phyloP scores from a whole-genome alignment of 1,140 invertebrate species.

The Rhyacophila brunnea region DNA sequence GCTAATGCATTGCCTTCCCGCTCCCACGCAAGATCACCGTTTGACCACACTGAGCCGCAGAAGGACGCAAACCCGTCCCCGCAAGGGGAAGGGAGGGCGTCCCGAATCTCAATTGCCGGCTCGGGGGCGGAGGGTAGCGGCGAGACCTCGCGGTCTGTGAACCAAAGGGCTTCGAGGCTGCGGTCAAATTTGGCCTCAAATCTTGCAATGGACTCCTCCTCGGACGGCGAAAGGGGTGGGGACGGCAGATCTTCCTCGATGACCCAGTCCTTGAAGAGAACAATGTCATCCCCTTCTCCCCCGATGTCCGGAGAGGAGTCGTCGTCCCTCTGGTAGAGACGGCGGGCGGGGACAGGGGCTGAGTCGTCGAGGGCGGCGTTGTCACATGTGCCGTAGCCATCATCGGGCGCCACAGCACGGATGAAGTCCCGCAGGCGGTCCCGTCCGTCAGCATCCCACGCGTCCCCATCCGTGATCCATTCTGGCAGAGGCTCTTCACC shows the following conservation, averaged over 20 bases:
- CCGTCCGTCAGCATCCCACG: slow-evolving; percentile 53
- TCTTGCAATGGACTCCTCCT: slow-evolving; percentile 59
- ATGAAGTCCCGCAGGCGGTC: slow-evolving; percentile 53
- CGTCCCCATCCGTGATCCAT: slow-evolving; percentile 52
- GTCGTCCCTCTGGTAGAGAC: slow-evolving; percentile 46
- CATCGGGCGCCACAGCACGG: slow-evolving; percentile 47
- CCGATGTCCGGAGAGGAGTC: slow-evolving; percentile 41
- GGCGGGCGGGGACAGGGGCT: slow-evolving; percentile 35
- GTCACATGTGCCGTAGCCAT: slow-evolving; percentile 53
- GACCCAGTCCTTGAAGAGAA: slow-evolving; percentile 37
- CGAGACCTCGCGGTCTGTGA: slow-evolving; percentile 44
- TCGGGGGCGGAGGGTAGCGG: slow-evolving; percentile 57
- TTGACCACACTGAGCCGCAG: slow-evolving; percentile 48
- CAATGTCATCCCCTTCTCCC: slow-evolving; percentile 38
- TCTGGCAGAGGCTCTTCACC: slow-evolving; percentile 48
- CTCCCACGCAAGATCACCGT: slow-evolving; percentile 32
- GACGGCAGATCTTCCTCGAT: slow-evolving; percentile 43
- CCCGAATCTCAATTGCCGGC: slow-evolving; percentile 58
- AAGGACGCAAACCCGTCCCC: slow-evolving; percentile 44
- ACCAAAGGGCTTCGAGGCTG: slow-evolving; percentile 65
- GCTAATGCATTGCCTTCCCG: slow-evolving; percentile 13
- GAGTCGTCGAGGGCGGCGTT: slow-evolving; percentile 46
- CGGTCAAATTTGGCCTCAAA: slow-evolving; percentile 67
- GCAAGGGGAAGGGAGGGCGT: slow-evolving; percentile 56
- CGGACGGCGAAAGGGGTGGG: slow-evolving; percentile 42